Evolutionary conservation across 2,113 vertebrate genomes (phyloP).

Genomic region (Lycocorax pyrrhopterus): DNA sequence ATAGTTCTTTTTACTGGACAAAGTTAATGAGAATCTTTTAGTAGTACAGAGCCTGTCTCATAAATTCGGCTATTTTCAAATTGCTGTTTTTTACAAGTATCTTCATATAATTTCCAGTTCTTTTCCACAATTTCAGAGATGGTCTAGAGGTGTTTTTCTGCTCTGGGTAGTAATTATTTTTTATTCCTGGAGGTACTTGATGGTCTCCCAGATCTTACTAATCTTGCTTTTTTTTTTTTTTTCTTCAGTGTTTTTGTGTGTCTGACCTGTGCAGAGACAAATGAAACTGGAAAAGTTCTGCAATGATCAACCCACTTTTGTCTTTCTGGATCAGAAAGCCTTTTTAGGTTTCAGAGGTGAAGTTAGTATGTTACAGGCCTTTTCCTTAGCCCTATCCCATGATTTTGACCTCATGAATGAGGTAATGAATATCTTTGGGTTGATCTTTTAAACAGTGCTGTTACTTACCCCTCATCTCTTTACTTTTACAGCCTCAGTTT

Average conservation of each 20-base stretch:
- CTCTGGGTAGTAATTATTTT: neutral
- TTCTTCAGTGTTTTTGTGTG: neutral
- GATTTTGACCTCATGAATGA: neutral
- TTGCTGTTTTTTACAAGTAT: neutral
- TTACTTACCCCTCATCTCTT: neutral
- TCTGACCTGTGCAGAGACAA: neutral
- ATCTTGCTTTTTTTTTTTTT: neutral
- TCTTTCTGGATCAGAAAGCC: neutral
- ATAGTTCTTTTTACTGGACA: neutral
- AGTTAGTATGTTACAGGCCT: neutral
- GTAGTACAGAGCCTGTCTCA: neutral
- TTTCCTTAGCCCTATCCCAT: neutral
- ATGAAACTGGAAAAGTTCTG: neutral
- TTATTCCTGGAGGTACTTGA: neutral
- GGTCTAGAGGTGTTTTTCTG: neutral
- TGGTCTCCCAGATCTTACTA: neutral
- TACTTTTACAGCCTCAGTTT: neutral
- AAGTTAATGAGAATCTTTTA: neutral
- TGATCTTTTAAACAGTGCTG: neutral
- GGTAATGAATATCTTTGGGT: neutral
- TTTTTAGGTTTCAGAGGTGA: neutral
- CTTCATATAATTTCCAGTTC: neutral
- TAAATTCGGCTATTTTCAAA: neutral
- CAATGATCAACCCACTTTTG: neutral
- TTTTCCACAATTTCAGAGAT: neutral